These are phyloP conservation scores for Drosophila dunni DNA, from an alignment of 1,140 invertebrate genomes.

Conservation along the genomic window DNA sequence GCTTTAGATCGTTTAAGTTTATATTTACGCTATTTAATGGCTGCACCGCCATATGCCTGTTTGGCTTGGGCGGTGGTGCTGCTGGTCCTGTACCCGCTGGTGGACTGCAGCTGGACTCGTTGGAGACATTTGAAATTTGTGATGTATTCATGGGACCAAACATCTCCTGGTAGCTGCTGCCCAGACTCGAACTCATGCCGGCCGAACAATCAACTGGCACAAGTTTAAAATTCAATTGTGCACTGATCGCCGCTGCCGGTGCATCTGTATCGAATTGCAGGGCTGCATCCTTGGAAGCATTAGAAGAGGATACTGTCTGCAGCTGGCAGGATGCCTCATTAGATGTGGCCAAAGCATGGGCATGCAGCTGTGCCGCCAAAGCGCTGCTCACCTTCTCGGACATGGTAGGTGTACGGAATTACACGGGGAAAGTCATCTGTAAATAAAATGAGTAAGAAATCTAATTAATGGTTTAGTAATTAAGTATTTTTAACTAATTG, in stretches of 20 bases:
- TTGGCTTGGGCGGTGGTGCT: slow-evolving; percentile 61
- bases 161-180: slow-evolving; percentile 68
- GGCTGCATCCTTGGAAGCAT: slow-evolving; percentile 41
- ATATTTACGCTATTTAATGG: slow-evolving; percentile 67
- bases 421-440: slow-evolving; percentile 38
- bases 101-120: slow-evolving; percentile 76
- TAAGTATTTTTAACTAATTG: too few relatives aligned
- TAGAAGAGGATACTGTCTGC: slow-evolving; percentile 33
- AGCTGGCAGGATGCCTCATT: slow-evolving; percentile 20
- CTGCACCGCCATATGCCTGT: slow-evolving; percentile 76
- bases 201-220: slow-evolving; percentile 63
- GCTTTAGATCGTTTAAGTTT: not conserved
- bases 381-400: slow-evolving; percentile 71
- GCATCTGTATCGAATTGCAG: slow-evolving; percentile 67
- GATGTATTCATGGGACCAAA: slow-evolving; percentile 84
- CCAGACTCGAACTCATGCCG: slow-evolving; percentile 36
- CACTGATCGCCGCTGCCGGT: slow-evolving; percentile 64
- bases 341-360: slow-evolving; percentile 59
- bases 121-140: slow-evolving; percentile 82
- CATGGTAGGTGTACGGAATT: slow-evolving; percentile 38
- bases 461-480: too few relatives aligned
- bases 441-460: not conserved
- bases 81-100: slow-evolving; percentile 25
- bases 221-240: slow-evolving; percentile 78
- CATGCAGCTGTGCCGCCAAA: slow-evolving; percentile 64